Conservation (phyloP, 2,113 vertebrate species). For the Embiotoca jacksoni region DNA sequence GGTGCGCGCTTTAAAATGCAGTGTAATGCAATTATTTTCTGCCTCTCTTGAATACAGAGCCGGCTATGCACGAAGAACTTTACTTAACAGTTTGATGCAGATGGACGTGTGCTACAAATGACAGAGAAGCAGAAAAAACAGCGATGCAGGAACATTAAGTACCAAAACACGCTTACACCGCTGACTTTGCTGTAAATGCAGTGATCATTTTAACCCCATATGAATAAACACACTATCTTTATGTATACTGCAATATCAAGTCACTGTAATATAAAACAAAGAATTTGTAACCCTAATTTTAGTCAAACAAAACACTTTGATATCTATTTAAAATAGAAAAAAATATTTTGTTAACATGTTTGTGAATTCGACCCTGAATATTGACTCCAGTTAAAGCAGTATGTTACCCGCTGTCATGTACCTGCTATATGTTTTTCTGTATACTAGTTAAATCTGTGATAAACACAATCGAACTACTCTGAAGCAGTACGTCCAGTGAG, state of each 20-base stretch:
- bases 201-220: neutral
- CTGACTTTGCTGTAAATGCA: neutral
- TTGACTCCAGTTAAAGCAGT: too few species aligned
- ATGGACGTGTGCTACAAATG: neutral
- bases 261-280: neutral
- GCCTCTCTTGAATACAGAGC: too few species aligned
- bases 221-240: neutral
- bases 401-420: too few species aligned
- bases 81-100: neutral
- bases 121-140: conserved; percentile 1
- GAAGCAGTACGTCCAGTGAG: too few species aligned
- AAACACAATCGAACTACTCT: too few species aligned
- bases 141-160: neutral
- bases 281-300: neutral
- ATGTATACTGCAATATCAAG: neutral
- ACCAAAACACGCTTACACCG: neutral
- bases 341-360: too few species aligned
- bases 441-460: too few species aligned
- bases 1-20: neutral
- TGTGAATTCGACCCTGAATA: neutral
- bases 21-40: neutral
- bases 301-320: neutral
- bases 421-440: too few species aligned
- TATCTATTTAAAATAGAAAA: neutral
- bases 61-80: neutral